Base-by-base conservation (phyloP, 2,888 invertebrate species). In the Scaeva pyrastri region DNA sequence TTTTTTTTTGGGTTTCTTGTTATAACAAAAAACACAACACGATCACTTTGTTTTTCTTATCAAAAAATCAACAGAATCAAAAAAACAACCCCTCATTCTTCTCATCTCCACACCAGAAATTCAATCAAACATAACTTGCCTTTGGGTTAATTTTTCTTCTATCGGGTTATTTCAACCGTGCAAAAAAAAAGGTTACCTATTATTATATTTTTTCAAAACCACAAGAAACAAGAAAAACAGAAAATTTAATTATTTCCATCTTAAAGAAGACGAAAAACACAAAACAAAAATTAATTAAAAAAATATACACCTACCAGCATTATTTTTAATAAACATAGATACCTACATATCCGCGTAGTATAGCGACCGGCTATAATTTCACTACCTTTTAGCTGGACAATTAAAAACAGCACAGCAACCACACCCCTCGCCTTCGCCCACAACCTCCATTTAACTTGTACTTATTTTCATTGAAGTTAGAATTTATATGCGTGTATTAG, bases 401-500 rank as follows among this genome's bases (percentile, higher is more conserved):
- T 56, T 36, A 56, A 56, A 16, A 31, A 31, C 6, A 1, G 41
- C 11, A 12, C 2, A 12, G 5, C 0, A 14, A 14, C 21, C 6
- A 23, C 50, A 31, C 31, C 31, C 31, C 31, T 6, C 31, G 4
- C 31, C 31, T n/a, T n/a, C n/a, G n/a, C 31, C 31, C 3, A 31
- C 7, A 31, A 31, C 12, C 39, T 12, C 3, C 39, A 8, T 12
- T 12, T 2, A 39, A 4, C 21, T 21, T 4, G 2, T 14, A 43
- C 12, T 66, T 19, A 66, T 10, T 48, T 36, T 19, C 31, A 36
- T 66, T 19, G 2, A 36, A 48, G 48, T 66, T 66, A 48, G 41
- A 39, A 16, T 31, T 48, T 36, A n/a, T 16, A 26, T 64, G 8
- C 8, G 31, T 31, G 31, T 7, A 31, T 8, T 48, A 41, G n/a